phyloP scores from a whole-genome alignment of 2,113 vertebrate genomes.

The Phalacrocorax aristotelis region DNA sequence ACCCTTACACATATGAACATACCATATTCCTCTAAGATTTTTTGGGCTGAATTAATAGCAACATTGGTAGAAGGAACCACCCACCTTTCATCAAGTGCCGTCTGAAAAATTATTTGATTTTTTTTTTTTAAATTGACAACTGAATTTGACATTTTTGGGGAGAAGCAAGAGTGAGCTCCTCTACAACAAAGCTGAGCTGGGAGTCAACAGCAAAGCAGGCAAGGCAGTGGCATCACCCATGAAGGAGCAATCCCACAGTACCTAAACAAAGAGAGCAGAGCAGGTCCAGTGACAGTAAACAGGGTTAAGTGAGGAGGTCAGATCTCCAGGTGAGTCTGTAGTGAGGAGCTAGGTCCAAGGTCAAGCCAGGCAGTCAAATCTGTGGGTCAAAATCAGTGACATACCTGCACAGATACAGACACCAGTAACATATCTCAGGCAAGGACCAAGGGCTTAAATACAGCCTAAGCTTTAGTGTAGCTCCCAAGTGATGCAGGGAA shows the following conservation, averaged over 20 bases:
- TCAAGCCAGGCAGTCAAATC: not conserved
- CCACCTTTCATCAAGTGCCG: conserved; percentile 13
- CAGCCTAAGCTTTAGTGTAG: not conserved
- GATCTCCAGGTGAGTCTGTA: not conserved
- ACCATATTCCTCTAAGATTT: not conserved
- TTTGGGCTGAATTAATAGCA: not conserved
- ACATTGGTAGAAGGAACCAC: conserved; percentile 4
- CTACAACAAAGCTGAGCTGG: not conserved
- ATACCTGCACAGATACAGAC: not conserved
- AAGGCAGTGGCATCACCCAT: not conserved
- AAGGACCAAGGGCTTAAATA: not conserved
- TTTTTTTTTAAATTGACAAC: not conserved
- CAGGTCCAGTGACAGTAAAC: not conserved
- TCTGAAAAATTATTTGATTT: not conserved
- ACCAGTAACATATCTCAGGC: not conserved
- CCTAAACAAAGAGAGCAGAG: not conserved
- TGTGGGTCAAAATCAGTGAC: not conserved
- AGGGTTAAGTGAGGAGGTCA: not conserved
- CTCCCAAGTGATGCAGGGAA: not conserved
- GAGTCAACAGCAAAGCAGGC: not conserved
- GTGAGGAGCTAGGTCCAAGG: not conserved
- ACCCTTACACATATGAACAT: not conserved
- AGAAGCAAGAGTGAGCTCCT: not conserved
- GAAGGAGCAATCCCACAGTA: not conserved
- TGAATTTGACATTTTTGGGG: not conserved